phyloP scores from a whole-genome alignment of 2,113 vertebrate species.

The Lepisosteus oculatus region DNA sequence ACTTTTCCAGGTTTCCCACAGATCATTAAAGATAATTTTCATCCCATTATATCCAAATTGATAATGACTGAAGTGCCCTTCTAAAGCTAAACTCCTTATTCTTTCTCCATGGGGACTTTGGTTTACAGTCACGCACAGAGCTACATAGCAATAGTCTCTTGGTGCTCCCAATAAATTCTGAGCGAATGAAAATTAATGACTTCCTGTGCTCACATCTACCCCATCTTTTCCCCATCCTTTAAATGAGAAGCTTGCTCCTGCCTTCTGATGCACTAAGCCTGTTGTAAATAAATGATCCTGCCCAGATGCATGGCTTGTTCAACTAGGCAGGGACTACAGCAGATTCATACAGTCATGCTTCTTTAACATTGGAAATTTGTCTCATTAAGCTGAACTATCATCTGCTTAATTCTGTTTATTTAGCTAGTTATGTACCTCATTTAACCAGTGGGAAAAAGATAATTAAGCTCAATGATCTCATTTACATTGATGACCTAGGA shows the following conservation, averaged over 20 bases:
- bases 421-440: not conserved
- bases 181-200: slow-evolving; percentile 24
- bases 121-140: no score
- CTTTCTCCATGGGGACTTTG: no score
- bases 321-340: no score
- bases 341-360: no score
- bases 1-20: no score
- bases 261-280: slow-evolving; percentile 16
- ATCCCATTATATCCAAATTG: no score
- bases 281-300: slow-evolving; percentile 20
- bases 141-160: slow-evolving; percentile 4
- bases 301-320: not conserved
- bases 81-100: no score
- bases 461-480: no score
- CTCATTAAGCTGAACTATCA: not conserved
- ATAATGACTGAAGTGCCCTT: no score
- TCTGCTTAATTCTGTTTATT: not conserved
- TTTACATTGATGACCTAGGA: no score
- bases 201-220: slow-evolving; percentile 12
- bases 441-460: not conserved
- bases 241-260: slow-evolving; percentile 14
- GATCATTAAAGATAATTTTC: no score
- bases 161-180: slow-evolving; percentile 18
- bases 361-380: not conserved
- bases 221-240: slow-evolving; percentile 20